Base-by-base conservation (phyloP, 2,113 vertebrate species). In the Amphilophus citrinellus region DNA sequence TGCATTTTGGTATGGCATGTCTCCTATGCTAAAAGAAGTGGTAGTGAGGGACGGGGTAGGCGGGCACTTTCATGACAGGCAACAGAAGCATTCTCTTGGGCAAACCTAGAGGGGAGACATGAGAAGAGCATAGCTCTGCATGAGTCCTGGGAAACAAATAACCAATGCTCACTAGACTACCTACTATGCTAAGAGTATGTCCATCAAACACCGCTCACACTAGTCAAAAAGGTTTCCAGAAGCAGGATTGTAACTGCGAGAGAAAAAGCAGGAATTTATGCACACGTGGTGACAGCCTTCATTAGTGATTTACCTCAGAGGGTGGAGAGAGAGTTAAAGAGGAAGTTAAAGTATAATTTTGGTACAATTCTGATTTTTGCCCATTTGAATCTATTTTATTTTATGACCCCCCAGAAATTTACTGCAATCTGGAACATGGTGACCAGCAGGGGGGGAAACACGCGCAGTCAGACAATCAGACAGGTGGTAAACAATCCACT, bases 21-120 rank as follows among this genome's bases (percentile, higher is more conserved):
- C 95, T 96, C 96, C 90, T 97, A 96, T 95, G 95, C 97, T 99
- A 99, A 99, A 99, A 99, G 97, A 98, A 99, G 95, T 97, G 98
- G 96, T 98, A 99, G 97, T 98, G 98, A 94, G 98, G 97, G 95
- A 99, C 94, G 94, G 98, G 97, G 96, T 98, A 99, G 96, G 97
- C 95, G 95, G 98, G 98, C 94, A 99, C 96, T 97, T 99, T 99
- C 98, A 99, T 98, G 97, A 99, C 96, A 95, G 98, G 98, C 96
- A 99, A 99, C 97, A 99, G 98, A 97, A 99, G 97, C 98, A 99
- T 99, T 98, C 98, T 98, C 97, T 99, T 99, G 97, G 98, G 98
- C 94, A 99, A 97, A 98, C 98, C 98, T 99, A 97, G 97, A 98
- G 96, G 97, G 95, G 97, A 98, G 96, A 99, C 97, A 98, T 90